Evolutionary conservation across 2,888 invertebrate genomes (phyloP), one percentile per base, ranked within the genome.

Genomic region (Limnephilus rhombicus): DNA sequence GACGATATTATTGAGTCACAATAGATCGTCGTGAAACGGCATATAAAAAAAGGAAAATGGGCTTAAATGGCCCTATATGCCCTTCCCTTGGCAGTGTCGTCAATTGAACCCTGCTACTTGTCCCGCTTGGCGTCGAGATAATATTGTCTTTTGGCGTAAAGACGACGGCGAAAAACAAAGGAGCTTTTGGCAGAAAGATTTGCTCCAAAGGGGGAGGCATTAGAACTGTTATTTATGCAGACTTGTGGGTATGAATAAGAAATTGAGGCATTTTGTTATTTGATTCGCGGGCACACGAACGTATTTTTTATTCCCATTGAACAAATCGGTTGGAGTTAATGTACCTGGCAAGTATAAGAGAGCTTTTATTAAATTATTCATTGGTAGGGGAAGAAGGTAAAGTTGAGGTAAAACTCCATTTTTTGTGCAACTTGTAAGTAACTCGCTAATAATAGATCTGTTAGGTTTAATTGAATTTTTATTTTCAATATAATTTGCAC

Each of bases 131-230:
- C 41, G n/a, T 29, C 45, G 85, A 91, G 80, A 91, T 91, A 91
- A 91, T 91, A 91, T 91, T 91, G 91, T 91, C 91, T 91, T 86
- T 86, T 45, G 86, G 85, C 80, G 80, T 37, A 91, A 91, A 83
- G 86, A 80, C 85, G 85, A 80, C 41, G 85, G 41, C 80, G 41
- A 91, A 91, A 91, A 91, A 91, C 85, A 91, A 68, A 85, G 90
- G 45, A 49, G 34, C 53, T 85, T 90, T 90, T 85, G 80, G 11
- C 4, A 41, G 85, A 90, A 85, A 85, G 29, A 89, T 86, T 86
- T 86, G 41, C 49, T 24, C 41, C n/a, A 9, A 53, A 68, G 24
- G 88, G 80, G 24, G n/a, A 68, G 80, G 80, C 80, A 80, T 89
- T 89, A 89, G 80, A 18, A 80, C 88, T 89, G 68, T 89, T 89